Evolutionary conservation across 2,113 vertebrate species (phyloP).

Genomic region (Panurus biarmicus): DNA sequence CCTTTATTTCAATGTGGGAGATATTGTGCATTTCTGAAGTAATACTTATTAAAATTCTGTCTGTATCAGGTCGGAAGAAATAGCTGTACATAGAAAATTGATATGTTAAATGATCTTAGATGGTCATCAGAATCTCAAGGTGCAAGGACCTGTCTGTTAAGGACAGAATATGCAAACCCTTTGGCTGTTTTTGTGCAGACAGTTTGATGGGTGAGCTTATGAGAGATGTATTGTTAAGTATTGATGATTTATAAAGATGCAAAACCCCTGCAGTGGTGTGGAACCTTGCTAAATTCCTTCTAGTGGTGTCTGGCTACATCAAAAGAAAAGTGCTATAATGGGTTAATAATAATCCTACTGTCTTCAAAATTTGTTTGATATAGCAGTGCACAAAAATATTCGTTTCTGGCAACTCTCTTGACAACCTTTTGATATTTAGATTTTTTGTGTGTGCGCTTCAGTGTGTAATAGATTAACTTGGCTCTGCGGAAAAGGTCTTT

Average conservation of each 20-base stretch:
- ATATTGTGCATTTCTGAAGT: background rate
- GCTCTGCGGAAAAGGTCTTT: slow-evolving; percentile 26
- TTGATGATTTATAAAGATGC: background rate
- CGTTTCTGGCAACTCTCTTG: background rate
- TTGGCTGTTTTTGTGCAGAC: background rate
- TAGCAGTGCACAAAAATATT: background rate
- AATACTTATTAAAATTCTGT: background rate
- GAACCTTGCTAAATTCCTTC: background rate
- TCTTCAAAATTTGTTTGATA: slow-evolving; percentile 23
- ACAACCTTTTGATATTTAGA: slow-evolving; percentile 11
- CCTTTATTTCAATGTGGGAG: slow-evolving; percentile 18
- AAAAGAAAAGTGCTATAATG: background rate
- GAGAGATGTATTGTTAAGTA: background rate
- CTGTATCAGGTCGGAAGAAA: background rate
- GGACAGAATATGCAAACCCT: background rate
- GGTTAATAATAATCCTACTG: background rate
- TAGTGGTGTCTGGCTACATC: background rate
- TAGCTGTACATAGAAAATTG: background rate
- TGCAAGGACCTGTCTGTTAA: background rate
- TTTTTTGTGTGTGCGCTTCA: slow-evolving; percentile 35
- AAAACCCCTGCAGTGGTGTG: background rate
- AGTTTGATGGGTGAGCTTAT: background rate
- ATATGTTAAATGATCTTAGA: background rate
- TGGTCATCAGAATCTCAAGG: background rate
- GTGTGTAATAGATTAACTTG: slow-evolving; percentile 48